Evolutionary conservation across 2,113 vertebrate genomes (phyloP), one percentile per base, ranked within the genome.

Genomic region (Nettapus auritus): DNA sequence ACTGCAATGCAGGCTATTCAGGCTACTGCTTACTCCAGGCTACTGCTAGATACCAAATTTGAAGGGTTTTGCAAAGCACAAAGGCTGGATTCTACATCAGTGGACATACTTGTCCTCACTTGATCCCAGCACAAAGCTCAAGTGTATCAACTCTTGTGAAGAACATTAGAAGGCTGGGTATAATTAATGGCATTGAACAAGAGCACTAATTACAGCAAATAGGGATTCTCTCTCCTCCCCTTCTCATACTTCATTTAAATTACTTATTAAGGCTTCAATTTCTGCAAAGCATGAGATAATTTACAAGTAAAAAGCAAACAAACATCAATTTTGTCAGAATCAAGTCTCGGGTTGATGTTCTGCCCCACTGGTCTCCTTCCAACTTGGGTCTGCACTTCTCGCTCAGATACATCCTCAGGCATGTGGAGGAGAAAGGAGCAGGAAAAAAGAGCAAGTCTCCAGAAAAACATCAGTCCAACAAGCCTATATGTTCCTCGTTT

Each of bases 171-270:
- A 87, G 84, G 26, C 90, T 89, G 63, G 36, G 50, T 56, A 48
- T 80, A 93, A 88, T 93, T 95, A 95, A 91, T 15, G 18, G 71
- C 55, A 67, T 2, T 50, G 78, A 78, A 92, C 59, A 94, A 89
- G 84, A 90, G 62, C 1, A 22, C 46, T 94, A 95, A 96, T 82
- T 92, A n/a, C 94, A 96, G 96, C 96, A 96, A 92, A 76, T 31
- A 44, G 9, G 80, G 83, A 96, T 82, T 78, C 83, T 78, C 74
- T 52, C 76, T 73, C 38, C 63, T 76, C 8, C 66, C 68, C 34
- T 67, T 7, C 38, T 73, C 48, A 53, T 42, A 53, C 56, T 55
- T 89, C 40, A 17, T 69, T 84, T 93, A 66, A 84, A 82, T 82
- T 73, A 82, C 69, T 88, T 23, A 28, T 23, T 73, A 74, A 57